Percentiles rank a stretch among this genome's conserved stretches.
Evolutionary conservation across 2,888 invertebrate species (phyloP).

Genomic region (Syrista parreyssii): DNA sequence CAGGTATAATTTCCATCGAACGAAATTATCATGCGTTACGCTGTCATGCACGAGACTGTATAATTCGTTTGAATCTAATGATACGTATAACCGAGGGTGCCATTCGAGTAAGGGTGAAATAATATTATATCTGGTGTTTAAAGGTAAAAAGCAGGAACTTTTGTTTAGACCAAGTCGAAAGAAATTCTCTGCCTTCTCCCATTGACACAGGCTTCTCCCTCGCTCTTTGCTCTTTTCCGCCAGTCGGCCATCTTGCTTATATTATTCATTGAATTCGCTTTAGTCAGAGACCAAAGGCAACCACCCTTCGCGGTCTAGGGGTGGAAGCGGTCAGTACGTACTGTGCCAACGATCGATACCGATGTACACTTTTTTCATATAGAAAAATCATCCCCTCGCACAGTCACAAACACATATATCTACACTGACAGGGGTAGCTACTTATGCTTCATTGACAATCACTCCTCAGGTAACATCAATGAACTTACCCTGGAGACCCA

Average conservation of each 20-base stretch:
- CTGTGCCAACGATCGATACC: not conserved
- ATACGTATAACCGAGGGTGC: not conserved
- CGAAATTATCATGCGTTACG: not conserved
- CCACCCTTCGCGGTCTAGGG: not conserved
- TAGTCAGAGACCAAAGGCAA: not conserved
- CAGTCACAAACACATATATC: not conserved
- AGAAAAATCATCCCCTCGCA: not conserved
- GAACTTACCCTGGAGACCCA: not conserved
- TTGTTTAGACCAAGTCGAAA: not conserved
- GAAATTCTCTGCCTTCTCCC: not conserved
- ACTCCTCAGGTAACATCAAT: not conserved
- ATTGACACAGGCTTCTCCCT: not conserved
- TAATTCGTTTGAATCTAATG: not conserved
- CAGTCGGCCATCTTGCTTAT: not conserved
- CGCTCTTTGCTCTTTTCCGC: not conserved
- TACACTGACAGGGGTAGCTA: not conserved
- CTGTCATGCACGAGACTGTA: not conserved
- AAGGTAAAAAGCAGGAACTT: not conserved
- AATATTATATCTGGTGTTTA: not conserved
- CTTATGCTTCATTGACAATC: not conserved
- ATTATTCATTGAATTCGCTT: conserved; percentile 1
- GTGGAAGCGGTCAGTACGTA: not conserved
- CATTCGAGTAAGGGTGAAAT: not conserved
- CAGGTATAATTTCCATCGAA: not conserved
- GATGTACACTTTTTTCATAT: not conserved